Percentiles rank a stretch among this genome's conserved stretches.
These are phyloP conservation scores for Monopterus albus DNA, from an alignment of 2,113 vertebrate species.

Conservation along the genomic window DNA sequence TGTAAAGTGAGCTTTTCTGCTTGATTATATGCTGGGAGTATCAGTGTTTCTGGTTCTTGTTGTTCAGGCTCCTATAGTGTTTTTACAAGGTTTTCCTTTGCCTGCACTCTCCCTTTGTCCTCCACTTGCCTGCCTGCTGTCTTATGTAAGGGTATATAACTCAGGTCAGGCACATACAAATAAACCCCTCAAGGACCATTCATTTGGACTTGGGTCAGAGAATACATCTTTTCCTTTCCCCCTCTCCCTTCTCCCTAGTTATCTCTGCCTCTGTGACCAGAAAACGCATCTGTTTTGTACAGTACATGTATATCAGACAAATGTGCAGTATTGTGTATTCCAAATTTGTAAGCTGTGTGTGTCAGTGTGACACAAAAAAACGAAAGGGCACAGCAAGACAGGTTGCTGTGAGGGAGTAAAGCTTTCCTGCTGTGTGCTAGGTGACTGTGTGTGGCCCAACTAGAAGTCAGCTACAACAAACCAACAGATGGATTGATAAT, in stretches of 20 bases:
- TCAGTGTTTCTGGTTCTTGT: not conserved
- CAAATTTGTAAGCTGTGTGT: slow-evolving; percentile 16
- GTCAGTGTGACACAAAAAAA: slow-evolving; percentile 2
- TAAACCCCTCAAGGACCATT: slow-evolving; percentile 44
- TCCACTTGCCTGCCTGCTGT: slow-evolving; percentile 1
- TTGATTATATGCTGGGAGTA: not conserved
- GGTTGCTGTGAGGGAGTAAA: slow-evolving; percentile 25
- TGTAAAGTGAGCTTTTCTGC: not conserved
- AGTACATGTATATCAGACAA: too few species aligned
- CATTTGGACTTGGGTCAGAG: slow-evolving; percentile 33
- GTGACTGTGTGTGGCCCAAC: slow-evolving; percentile 37
- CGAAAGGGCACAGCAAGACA: slow-evolving; percentile 7
- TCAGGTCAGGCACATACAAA: slow-evolving; percentile 33
- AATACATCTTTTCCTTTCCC: slow-evolving; percentile 6
- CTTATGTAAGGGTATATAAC: slow-evolving; percentile 52
- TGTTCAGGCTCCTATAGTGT: not conserved
- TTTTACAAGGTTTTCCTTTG: slow-evolving; percentile 2
- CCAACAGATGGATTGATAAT: slow-evolving; percentile 60
- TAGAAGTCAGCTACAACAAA: slow-evolving; percentile 34
- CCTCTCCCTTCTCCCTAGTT: not conserved
- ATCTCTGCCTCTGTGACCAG: too few species aligned
- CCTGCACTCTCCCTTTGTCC: slow-evolving; percentile 12
- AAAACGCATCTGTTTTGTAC: too few species aligned
- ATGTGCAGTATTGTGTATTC: not conserved
- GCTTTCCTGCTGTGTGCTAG: slow-evolving; percentile 30